phyloP scores from a whole-genome alignment of 2,113 vertebrate species.

The Entelurus aequoreus region DNA sequence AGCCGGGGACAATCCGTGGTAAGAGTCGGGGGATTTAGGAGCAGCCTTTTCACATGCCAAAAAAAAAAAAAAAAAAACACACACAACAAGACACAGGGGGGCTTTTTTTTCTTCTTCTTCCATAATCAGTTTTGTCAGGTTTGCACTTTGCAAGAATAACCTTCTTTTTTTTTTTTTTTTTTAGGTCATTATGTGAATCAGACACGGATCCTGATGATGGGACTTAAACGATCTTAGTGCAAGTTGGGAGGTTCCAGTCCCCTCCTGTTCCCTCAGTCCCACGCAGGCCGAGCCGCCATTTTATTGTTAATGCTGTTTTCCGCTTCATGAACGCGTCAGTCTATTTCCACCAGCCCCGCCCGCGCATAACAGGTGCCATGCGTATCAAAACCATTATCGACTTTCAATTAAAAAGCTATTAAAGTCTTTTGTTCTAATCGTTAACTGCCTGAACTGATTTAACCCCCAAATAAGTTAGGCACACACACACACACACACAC shows the following conservation, averaged over 20 bases:
- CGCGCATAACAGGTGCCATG: conserved; percentile 70
- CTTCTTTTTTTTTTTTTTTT: conserved; percentile 44
- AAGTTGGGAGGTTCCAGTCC: conserved; percentile 32
- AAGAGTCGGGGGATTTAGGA: conserved; percentile 83
- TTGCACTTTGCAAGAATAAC: conserved; percentile 78
- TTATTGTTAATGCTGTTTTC: conserved; percentile 63
- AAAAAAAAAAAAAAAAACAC: conserved; percentile 45
- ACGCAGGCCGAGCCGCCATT: conserved; percentile 28
- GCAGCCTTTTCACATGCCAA: conserved; percentile 89
- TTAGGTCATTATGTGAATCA: conserved; percentile 61
- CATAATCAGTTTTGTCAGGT: conserved; percentile 82
- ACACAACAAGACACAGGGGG: conserved; percentile 66
- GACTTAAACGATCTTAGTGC: conserved; percentile 58
- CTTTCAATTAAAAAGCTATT: conserved; percentile 80
- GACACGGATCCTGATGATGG: conserved; percentile 66
- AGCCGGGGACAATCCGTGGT: conserved; percentile 81
- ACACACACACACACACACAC: too few relatives aligned
- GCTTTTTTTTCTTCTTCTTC: conserved; percentile 47
- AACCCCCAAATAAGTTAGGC: conserved; percentile 51
- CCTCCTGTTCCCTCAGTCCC: conserved; percentile 13
- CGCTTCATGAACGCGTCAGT: conserved; percentile 56
- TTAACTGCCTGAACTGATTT: conserved; percentile 70
- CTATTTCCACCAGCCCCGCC: conserved; percentile 26
- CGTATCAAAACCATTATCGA: conserved; percentile 74
- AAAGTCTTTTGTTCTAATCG: conserved; percentile 77